Evolutionary conservation across 2,113 vertebrate genomes (phyloP).

Genomic region (Phrynocephalus versicolor): DNA sequence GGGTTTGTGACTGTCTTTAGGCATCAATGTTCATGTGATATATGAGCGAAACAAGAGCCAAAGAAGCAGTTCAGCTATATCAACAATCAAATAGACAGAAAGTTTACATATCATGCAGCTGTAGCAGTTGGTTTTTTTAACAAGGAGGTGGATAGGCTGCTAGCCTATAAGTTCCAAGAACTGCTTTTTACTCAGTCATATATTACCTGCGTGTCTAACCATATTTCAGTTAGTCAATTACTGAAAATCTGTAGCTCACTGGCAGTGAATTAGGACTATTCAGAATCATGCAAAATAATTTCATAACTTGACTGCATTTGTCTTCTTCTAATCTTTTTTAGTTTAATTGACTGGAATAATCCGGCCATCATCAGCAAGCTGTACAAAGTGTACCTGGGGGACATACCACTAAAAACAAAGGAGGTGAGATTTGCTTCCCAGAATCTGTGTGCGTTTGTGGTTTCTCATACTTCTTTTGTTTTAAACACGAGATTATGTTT

Average conservation of each 20-base stretch:
- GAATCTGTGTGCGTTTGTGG: background rate
- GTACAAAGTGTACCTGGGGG: constrained; percentile 97
- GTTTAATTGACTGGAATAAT: constrained; percentile 98
- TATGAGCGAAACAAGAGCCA: too few species aligned
- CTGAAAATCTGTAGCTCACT: background rate
- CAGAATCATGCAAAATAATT: constrained; percentile 16
- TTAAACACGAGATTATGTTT: background rate
- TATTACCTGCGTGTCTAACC: background rate
- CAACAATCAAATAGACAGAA: background rate
- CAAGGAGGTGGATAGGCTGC: background rate
- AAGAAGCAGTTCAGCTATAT: background rate
- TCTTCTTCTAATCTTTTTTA: constrained; percentile 63
- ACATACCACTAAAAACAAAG: constrained; percentile 97
- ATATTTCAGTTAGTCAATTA: background rate
- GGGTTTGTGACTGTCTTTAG: background rate
- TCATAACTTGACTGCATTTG: constrained; percentile 22
- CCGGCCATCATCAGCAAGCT: constrained; percentile 94
- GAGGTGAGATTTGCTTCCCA: constrained; percentile 78
- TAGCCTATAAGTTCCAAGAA: too few species aligned
- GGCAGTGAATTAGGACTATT: background rate
- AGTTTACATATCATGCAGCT: background rate
- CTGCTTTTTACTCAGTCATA: background rate
- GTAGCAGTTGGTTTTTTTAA: background rate
- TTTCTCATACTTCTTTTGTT: constrained; percentile 13
- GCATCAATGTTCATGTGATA: background rate